Base-by-base conservation (phyloP, 2,113 vertebrate species). In the Cyprinodon brontotheroides region DNA sequence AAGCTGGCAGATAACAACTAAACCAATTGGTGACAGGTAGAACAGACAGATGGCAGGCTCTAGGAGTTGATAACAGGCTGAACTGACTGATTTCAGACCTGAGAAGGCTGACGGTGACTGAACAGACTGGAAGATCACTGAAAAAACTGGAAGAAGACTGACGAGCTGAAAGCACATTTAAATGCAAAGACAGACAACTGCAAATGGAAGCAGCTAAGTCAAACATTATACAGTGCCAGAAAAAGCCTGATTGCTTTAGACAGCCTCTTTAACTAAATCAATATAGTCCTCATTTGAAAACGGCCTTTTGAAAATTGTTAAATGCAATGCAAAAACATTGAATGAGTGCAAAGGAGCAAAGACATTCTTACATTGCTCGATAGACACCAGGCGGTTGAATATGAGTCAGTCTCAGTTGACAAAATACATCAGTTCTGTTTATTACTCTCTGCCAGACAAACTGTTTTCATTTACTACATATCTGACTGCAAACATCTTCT, bases 371-470 rank as follows among this genome's bases (percentile, higher is more conserved):
- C 50, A 59, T 45, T n/a, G 43, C n/a, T 50, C 10, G 60, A 74
- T 11, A 17, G 61, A 53, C 65, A 13, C 0, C n/a, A 0, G 59
- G 29, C 22, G 20, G 61, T 20, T 65, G 57, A 64, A 53, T 43
- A 68, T 29, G 12, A 67, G 77, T 53, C 62, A 39, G 47, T 75
- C 65, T 5, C 22, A 3, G 48, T 67, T 36, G 67, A 63, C 68
- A 63, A 72, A 80, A 53, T 4, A n/a, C 12, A 70, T 15, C 61
- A 20, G 45, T 62, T 11, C 41, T 50, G 71, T 73, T 86, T 70
- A 84, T 84, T 82, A 38, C 37, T 73, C 65, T 41, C 37, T 47
- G 50, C 3, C 14, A 72, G 50, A 79, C 22, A 84, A 83, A 81
- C 11, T 60, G 68, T 60, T 81, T 72, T 83, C 36, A 61, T 68